Evolutionary conservation across 2,888 invertebrate species (phyloP).

Genomic region (Serripes groenlandicus): DNA sequence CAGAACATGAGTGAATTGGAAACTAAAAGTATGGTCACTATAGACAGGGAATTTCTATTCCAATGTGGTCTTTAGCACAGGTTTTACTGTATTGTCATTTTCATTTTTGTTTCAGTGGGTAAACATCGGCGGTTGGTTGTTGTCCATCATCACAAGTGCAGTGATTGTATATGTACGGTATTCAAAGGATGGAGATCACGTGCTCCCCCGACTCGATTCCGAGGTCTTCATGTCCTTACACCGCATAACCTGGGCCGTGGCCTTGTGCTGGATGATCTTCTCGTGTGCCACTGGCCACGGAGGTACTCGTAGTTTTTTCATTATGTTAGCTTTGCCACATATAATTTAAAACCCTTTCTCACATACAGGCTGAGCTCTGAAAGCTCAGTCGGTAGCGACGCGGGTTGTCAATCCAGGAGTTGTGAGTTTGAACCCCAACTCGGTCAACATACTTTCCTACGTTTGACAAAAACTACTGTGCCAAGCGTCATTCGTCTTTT

Average conservation of each 20-base stretch:
- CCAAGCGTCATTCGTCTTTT: no score
- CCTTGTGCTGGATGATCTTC: constrained; percentile 88
- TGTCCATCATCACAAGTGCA: constrained; percentile 73
- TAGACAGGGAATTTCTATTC: not conserved
- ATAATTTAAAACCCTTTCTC: no score
- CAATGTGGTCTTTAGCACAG: not conserved
- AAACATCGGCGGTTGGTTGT: constrained; percentile 78
- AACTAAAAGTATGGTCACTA: no score
- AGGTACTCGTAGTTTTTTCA: no score
- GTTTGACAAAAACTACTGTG: no score
- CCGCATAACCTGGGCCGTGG: constrained; percentile 87
- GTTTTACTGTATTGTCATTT: not conserved
- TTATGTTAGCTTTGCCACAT: no score
- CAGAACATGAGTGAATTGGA: no score
- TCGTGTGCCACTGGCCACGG: constrained; percentile 88
- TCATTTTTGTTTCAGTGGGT: constrained; percentile 57
- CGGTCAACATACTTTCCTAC: no score
- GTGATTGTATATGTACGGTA: constrained; percentile 83
- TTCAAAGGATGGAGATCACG: constrained; percentile 73
- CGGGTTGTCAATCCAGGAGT: no score
- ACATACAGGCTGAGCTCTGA: no score
- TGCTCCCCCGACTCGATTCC: constrained; percentile 66
- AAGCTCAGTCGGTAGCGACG: no score
- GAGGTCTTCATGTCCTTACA: constrained; percentile 86
- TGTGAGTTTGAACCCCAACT: no score